Evolutionary conservation across 2,113 vertebrate genomes (phyloP), one percentile per base, ranked within the genome.

Genomic region (Psammodynastes pulverulentus): DNA sequence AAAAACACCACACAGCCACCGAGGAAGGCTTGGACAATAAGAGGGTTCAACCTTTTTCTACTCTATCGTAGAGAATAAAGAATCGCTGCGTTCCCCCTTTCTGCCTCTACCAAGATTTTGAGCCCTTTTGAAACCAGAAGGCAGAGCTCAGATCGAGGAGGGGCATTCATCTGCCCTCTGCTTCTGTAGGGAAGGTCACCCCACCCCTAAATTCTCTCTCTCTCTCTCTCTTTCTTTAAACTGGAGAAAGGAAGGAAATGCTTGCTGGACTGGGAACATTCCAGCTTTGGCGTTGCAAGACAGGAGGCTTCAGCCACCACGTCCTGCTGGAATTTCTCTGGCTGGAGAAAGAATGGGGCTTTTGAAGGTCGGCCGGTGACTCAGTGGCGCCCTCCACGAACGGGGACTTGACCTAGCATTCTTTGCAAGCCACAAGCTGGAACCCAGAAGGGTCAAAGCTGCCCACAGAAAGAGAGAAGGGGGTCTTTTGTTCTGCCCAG

Each of bases 331-430:
- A 79, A 79, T 79, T 43, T 79, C 72, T 79, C 51, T 84, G 29
- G 9, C 49, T 21, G 89, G 49, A 1, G 0, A 49, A 89, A 89
- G 84, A 72, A 87, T 53, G 48, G 84, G 5, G 34, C 58, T 29
- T 46, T 88, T 88, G 49, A 88, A 46, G 62, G 87, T 79, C n/a
- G n/a, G 86, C 91, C 91, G 15, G 9, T 72, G 62, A 84, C 48
- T 92, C 56, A 34, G 84, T 53, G 92, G 84, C 21, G 12, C 88
- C 53, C 49, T 67, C 89, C 84, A 39, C 15, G 62, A 48, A 48
- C 24, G 88, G 8, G 58, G 79, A 21, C 51, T 9, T 90, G 92
- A 88, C 89, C 92, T 39, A 10, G 85, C 85, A 93, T 93, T 93
- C 89, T 87, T 88, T n/a, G 19, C 58, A 91, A 23, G 92, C 92